Evolutionary conservation across 2,888 invertebrate species (phyloP).

Genomic region (Morpho deidamia): DNA sequence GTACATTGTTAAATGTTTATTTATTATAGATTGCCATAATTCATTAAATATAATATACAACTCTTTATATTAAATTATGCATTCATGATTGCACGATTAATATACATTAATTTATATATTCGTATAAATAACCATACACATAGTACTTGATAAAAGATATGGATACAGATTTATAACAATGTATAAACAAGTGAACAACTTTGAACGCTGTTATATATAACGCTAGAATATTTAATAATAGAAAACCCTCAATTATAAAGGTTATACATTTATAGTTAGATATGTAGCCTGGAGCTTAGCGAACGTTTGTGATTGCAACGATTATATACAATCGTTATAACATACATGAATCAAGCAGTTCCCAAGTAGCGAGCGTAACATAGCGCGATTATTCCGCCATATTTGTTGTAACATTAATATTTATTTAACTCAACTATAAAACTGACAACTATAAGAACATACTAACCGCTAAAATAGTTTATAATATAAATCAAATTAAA

Average conservation of each 20-base stretch:
- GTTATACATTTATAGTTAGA: constrained; percentile 54
- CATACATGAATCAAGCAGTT: constrained; percentile 8
- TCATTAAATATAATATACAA: constrained; percentile 69
- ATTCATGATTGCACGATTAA: constrained; percentile 69
- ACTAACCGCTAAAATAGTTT: too few species aligned
- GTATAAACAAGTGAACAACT: constrained; percentile 77
- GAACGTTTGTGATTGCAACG: constrained; percentile 54
- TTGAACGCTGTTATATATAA: constrained; percentile 70
- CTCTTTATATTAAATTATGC: constrained; percentile 69
- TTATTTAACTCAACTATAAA: neutral
- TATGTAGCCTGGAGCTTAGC: constrained; percentile 73
- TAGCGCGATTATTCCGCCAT: neutral
- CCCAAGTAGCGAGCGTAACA: constrained; percentile 1
- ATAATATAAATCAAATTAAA: too few species aligned
- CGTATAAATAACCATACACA: constrained; percentile 71
- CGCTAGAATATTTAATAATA: constrained; percentile 68
- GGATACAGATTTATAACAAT: constrained; percentile 66
- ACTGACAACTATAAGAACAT: too few species aligned
- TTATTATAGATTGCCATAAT: constrained; percentile 58
- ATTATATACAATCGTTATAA: constrained; percentile 58
- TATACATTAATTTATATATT: constrained; percentile 62
- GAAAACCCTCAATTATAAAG: constrained; percentile 56
- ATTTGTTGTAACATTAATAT: neutral
- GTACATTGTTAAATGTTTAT: constrained; percentile 73
- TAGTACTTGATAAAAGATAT: constrained; percentile 72